Conservation (phyloP, 2,113 vertebrate species). For the Dermatemys mawii region DNA sequence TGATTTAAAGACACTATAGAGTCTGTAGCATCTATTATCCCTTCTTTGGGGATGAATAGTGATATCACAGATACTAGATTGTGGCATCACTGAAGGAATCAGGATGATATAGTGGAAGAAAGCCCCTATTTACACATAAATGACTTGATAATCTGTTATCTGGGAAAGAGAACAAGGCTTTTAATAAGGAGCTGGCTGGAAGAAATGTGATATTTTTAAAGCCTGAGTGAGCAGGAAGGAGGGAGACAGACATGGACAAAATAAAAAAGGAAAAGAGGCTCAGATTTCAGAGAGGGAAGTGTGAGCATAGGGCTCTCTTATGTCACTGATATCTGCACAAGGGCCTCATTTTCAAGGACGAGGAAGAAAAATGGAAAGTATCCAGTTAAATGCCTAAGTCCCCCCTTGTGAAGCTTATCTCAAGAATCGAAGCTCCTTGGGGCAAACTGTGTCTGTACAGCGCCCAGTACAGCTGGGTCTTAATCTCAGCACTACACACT, state of each 20-base stretch:
- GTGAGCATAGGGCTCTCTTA: neutral
- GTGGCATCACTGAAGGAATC: neutral
- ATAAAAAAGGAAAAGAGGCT: neutral
- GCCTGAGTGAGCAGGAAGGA: neutral
- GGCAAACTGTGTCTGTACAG: rapidly evolving
- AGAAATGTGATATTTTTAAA: constrained; percentile 34
- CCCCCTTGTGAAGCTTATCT: neutral
- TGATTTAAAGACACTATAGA: neutral
- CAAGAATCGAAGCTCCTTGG: neutral
- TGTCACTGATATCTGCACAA: neutral
- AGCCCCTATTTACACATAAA: neutral
- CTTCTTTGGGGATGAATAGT: constrained; percentile 23
- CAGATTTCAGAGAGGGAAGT: neutral
- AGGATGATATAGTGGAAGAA: constrained; percentile 10
- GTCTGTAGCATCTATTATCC: constrained; percentile 19
- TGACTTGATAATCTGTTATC: constrained; percentile 30
- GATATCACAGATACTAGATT: neutral
- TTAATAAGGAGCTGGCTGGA: constrained; percentile 10
- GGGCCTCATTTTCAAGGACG: constrained; percentile 41
- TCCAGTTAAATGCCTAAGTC: neutral
- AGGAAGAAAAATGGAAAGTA: constrained; percentile 41
- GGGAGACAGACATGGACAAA: constrained; percentile 3
- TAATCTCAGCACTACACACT: neutral
- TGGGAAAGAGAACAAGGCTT: neutral
- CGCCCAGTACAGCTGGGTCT: neutral